A percentile compares a stretch with the other conserved stretches of the same genome.
Evolutionary conservation across 2,888 invertebrate species (phyloP).

Genomic region (Conus canariensis): DNA sequence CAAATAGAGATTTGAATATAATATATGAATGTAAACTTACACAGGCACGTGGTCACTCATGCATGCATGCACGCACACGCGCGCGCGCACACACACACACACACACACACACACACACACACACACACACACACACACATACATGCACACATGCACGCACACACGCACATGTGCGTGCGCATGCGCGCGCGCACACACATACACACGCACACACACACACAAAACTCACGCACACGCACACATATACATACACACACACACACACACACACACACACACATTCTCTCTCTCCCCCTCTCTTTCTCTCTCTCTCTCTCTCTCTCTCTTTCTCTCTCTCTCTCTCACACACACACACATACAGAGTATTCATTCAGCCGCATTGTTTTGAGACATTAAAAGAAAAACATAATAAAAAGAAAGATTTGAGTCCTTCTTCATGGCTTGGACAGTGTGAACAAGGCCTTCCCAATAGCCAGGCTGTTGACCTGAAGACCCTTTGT

Average conservation of each 20-base stretch:
- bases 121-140: not conserved
- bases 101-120: not conserved
- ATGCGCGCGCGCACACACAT: not conserved
- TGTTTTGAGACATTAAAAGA: too few species aligned
- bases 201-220: constrained; percentile 16
- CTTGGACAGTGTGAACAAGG: too few species aligned
- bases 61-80: not conserved
- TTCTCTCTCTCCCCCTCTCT: too few species aligned
- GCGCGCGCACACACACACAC: not conserved
- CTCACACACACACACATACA: not conserved
- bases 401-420: too few species aligned
- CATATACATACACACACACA: too few species aligned
- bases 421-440: too few species aligned
- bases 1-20: too few species aligned
- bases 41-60: not conserved
- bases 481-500: too few species aligned
- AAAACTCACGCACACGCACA: too few species aligned
- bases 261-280: too few species aligned
- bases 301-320: not conserved
- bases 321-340: not conserved
- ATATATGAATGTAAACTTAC: not conserved
- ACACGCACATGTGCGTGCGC: not conserved
- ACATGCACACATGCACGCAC: not conserved
- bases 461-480: too few species aligned
- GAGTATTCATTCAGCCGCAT: too few species aligned